Percentiles rank a stretch among this genome's conserved stretches.
Evolutionary conservation across 1,140 invertebrate genomes (phyloP).

Genomic region (Penaeus indicus): DNA sequence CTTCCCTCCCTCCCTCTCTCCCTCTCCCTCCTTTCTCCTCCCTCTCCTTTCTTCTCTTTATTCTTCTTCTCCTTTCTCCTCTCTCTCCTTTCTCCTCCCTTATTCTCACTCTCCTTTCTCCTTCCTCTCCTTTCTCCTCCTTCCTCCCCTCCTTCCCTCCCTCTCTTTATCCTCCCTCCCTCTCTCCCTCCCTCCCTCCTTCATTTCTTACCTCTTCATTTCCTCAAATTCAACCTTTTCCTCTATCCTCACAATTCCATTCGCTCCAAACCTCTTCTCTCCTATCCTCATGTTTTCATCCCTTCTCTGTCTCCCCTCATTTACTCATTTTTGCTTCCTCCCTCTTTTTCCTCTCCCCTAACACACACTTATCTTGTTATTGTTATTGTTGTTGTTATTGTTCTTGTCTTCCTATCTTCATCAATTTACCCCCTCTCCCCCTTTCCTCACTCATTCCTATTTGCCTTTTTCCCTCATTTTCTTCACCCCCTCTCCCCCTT

Average conservation of each 20-base stretch:
- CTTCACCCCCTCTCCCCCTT: too few relatives aligned
- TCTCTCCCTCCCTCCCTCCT: neutral
- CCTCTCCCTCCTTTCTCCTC: neutral
- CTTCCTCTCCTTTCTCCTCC: neutral
- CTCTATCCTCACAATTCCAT: neutral
- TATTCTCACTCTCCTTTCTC: neutral
- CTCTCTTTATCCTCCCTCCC: neutral
- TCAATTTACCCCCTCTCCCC: too few relatives aligned
- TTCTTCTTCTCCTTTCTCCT: neutral
- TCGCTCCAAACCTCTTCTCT: neutral
- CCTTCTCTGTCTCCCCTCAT: neutral
- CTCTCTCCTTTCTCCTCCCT: neutral
- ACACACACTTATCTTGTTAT: too few relatives aligned
- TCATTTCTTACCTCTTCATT: neutral
- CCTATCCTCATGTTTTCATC: neutral
- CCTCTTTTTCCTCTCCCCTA: neutral
- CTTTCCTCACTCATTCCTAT: too few relatives aligned
- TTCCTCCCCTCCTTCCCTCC: neutral
- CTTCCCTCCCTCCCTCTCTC: neutral
- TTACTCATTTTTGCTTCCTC: neutral
- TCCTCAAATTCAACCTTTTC: neutral
- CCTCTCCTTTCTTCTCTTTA: neutral
- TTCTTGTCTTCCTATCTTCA: too few relatives aligned
- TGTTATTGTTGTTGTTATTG: too few relatives aligned
- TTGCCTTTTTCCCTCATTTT: neutral